Base-by-base conservation (phyloP, 2,797 vertebrate genomes). In the Anguilla marmorata region DNA sequence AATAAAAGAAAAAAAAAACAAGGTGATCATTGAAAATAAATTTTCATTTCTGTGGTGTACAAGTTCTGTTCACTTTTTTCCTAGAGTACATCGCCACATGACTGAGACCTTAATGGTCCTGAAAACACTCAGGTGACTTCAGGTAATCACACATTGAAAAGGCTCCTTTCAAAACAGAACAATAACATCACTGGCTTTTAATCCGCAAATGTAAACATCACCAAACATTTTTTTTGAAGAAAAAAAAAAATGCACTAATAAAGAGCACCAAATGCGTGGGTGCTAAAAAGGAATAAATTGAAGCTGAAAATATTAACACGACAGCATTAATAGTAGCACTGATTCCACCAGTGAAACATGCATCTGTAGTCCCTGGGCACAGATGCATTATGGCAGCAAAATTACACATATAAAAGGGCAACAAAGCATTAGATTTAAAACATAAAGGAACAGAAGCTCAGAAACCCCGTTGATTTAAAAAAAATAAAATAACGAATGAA, bases 131-230 rank as follows among this genome's bases (percentile, higher is more conserved):
- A 0, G 11, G 58, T 66, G 21, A 85, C 33, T 45, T 30, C 54
- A 85, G 8, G 37, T 41, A 37, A 45, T 12, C 52, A 1, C 12
- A 80, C 1, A 80, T n/a, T 48, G 11, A 56, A 14, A 52, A 30
- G 50, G 82, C 82, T 84, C n/a, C 84, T 85, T 66, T 63, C 33
- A 85, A 41, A 60, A 37, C 16, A 41, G 33, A 37, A 45, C 16
- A 76, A 41, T 41, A 66, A 85, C 12, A 63, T 54, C 58, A 72
- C n/a, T 48, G 85, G 63, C 37, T 48, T 41, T 48, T 24, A 12
- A 86, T 50, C 24, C 30, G 85, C 60, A 50, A 86, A 41, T 50
- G 24, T 72, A 72, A 66, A 69, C 21, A 86, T 45, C 19, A 60
- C 19, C 58, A 66, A 72, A 72, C 85, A 69, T 66, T 69, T 48